Conservation (phyloP, 2,113 vertebrate species). For the Cinclus cinclus region DNA sequence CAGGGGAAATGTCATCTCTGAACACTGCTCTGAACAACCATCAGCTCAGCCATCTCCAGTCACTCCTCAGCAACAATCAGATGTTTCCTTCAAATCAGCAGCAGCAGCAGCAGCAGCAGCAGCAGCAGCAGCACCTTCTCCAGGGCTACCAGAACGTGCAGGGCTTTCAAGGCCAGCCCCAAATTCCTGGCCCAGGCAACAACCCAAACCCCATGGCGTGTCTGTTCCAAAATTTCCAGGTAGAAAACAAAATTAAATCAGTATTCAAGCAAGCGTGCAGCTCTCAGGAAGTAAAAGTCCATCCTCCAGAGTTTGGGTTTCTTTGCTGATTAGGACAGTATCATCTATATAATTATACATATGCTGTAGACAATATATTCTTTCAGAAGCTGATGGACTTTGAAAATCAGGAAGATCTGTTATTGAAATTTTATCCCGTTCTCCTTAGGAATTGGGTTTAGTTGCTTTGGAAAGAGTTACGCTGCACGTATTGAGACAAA, state of each 20-base stretch:
- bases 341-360: fast-evolving
- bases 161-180: constrained; percentile 84
- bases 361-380: background rate
- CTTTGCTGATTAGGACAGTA: background rate
- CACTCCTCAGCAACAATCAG: constrained; percentile 82
- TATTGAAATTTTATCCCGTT: background rate
- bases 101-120: constrained; percentile 81
- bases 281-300: background rate
- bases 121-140: constrained; percentile 81
- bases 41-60: constrained; percentile 84
- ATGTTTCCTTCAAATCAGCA: constrained; percentile 87
- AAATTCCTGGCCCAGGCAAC: constrained; percentile 80
- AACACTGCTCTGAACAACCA: constrained; percentile 86
- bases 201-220: constrained; percentile 88
- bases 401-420: background rate
- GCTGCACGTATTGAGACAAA: background rate
- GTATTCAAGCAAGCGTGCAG: background rate
- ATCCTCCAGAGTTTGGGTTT: background rate
- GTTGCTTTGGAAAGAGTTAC: background rate
- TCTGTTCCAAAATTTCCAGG: constrained; percentile 97
- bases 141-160: constrained; percentile 84
- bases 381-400: background rate
- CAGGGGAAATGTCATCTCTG: constrained; percentile 87
- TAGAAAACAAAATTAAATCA: constrained; percentile 42
- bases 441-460: background rate